Conservation (phyloP, 1,140 invertebrate genomes). For the Drosophila lowei region DNA sequence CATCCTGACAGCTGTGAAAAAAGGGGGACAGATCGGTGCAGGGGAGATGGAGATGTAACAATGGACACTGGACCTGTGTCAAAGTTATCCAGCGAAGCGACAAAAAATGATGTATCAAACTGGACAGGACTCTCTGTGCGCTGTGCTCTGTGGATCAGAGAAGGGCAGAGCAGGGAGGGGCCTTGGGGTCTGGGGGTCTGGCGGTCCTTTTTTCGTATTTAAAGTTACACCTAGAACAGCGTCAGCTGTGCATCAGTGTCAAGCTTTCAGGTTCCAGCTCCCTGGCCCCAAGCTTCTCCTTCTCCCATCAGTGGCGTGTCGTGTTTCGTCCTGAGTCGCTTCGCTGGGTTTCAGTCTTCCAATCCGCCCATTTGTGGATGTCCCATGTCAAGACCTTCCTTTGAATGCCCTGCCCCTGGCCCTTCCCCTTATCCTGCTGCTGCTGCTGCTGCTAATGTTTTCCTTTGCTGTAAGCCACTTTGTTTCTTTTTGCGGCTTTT, state of each 20-base stretch:
- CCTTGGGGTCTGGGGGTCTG: slow-evolving; percentile 10
- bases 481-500: slow-evolving; percentile 41
- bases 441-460: slow-evolving; percentile 2
- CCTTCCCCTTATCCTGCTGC: no score
- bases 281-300: slow-evolving; percentile 1
- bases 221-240: slow-evolving; percentile 68
- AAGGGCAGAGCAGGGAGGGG: slow-evolving; percentile 5
- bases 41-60: slow-evolving; percentile 34
- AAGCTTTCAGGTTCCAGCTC: slow-evolving; percentile 10
- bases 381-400: slow-evolving; percentile 19
- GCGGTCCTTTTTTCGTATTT: slow-evolving; percentile 57
- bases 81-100: slow-evolving; percentile 65
- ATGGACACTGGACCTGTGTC: slow-evolving; percentile 53
- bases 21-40: neutral
- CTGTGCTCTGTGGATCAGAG: slow-evolving; percentile 3
- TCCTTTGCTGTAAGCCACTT: neutral
- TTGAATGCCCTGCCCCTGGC: neutral
- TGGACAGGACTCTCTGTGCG: slow-evolving; percentile 27
- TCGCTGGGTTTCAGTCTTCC: slow-evolving; percentile 5
- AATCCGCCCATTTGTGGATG: slow-evolving; percentile 24
- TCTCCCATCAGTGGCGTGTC: slow-evolving; percentile 15
- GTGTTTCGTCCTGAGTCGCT: slow-evolving; percentile 40
- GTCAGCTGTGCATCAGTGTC: slow-evolving; percentile 44
- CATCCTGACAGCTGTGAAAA: slow-evolving; percentile 51
- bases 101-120: slow-evolving; percentile 70